A percentile compares a stretch with the other conserved stretches of the same genome.
Conservation (phyloP, 2,113 vertebrate genomes). For the Macrotus californicus region DNA sequence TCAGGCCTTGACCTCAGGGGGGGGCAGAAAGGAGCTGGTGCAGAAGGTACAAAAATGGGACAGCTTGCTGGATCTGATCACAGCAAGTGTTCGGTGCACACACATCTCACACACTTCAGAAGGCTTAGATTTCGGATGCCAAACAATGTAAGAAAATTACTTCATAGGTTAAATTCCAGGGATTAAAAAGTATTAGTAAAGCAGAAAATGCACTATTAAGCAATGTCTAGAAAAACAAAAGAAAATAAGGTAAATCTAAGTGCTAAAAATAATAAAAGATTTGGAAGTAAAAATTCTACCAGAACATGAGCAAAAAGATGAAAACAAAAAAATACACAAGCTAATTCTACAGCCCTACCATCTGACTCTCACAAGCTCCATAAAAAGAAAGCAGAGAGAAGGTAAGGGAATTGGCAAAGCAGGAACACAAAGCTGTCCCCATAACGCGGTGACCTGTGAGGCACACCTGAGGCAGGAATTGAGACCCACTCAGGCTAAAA, state of each 20-base stretch:
- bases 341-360: neutral
- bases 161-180: neutral
- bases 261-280: neutral
- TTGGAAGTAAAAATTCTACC: neutral
- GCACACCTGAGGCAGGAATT: neutral
- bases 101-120: neutral
- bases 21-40: neutral
- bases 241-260: neutral
- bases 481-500: neutral
- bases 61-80: neutral
- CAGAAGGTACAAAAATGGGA: neutral
- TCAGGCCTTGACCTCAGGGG: neutral
- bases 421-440: neutral
- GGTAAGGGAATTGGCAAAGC: neutral
- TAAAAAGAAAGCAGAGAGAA: neutral
- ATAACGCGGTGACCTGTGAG: neutral
- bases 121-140: neutral
- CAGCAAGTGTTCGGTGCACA: neutral
- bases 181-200: neutral
- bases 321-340: neutral
- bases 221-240: neutral
- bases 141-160: neutral
- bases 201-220: neutral
- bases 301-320: neutral
- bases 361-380: neutral